Conservation (phyloP, 2,113 vertebrate genomes). For the Gymnorhina tibicen region DNA sequence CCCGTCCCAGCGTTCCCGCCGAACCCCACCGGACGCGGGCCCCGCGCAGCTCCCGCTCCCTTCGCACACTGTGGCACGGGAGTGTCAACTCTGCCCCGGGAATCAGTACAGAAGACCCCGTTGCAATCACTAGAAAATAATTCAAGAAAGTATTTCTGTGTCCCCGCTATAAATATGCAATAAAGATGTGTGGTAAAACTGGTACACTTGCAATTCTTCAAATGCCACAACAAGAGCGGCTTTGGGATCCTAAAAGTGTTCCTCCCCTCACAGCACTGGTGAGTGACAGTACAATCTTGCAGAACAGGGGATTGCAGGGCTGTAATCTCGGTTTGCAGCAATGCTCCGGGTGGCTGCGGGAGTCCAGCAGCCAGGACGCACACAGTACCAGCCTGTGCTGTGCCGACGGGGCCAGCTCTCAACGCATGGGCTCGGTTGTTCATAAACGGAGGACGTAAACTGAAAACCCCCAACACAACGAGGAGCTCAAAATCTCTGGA, state of each 20-base stretch:
- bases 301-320: not conserved
- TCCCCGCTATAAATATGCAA: not conserved
- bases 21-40: not conserved
- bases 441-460: not conserved
- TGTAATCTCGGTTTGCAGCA: not conserved
- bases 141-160: not conserved
- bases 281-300: rapidly evolving
- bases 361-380: not conserved
- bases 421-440: rapidly evolving
- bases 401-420: too few species aligned
- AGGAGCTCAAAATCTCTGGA: not conserved
- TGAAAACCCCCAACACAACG: rapidly evolving
- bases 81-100: rapidly evolving
- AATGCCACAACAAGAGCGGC: rapidly evolving
- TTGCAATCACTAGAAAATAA: not conserved
- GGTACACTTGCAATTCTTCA: not conserved
- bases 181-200: not conserved
- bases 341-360: too few species aligned
- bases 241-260: not conserved
- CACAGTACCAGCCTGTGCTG: rapidly evolving
- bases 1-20: too few species aligned
- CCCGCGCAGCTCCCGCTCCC: not conserved
- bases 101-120: not conserved
- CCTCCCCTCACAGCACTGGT: rapidly evolving
- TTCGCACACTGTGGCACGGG: not conserved